Conservation (phyloP, 1,140 invertebrate species). For the Drosophila malerkotliana region DNA sequence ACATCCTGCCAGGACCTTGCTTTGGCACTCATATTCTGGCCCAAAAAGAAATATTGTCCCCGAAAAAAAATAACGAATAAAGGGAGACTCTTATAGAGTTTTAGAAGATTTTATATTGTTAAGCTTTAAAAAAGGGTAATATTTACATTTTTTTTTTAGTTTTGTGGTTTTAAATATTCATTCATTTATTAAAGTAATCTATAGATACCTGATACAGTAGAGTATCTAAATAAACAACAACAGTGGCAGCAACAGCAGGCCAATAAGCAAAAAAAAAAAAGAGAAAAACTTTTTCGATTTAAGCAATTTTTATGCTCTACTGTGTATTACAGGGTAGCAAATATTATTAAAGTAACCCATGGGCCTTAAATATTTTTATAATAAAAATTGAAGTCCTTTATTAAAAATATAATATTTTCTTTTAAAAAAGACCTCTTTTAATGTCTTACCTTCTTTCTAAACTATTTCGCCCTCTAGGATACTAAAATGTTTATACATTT, state of each 20-base stretch:
- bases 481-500: background rate
- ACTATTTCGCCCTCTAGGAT: background rate
- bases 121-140: background rate
- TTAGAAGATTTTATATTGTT: no score
- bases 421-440: background rate
- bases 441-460: no score
- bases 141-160: background rate
- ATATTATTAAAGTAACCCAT: background rate
- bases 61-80: constrained; percentile 1
- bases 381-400: no score
- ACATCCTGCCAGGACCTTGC: background rate
- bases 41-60: constrained; percentile 6
- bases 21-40: constrained; percentile 3
- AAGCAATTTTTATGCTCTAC: constrained; percentile 62
- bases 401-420: background rate
- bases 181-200: background rate
- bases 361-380: background rate
- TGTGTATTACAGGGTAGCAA: constrained; percentile 5
- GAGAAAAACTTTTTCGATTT: constrained; percentile 76
- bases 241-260: constrained; percentile 15
- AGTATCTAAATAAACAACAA: constrained; percentile 22
- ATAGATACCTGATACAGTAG: background rate
- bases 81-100: no score
- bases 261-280: constrained; percentile 16
- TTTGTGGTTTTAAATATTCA: no score